A percentile compares a stretch with the other conserved stretches of the same genome.
Conservation (phyloP, 2,888 invertebrate genomes). For the Piscicola geometra region DNA sequence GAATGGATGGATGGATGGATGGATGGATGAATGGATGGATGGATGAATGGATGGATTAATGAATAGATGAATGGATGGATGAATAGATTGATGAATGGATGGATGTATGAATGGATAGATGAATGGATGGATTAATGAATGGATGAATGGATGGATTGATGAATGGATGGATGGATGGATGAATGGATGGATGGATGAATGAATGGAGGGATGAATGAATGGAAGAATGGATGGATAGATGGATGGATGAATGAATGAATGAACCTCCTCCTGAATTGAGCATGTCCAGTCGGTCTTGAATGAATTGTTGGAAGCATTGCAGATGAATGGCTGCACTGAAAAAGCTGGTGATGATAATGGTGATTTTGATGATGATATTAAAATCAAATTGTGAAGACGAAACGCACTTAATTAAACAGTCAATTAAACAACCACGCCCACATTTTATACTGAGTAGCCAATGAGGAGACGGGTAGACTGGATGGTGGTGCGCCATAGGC, state of each 20-base stretch:
- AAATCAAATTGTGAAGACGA: background rate
- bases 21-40: background rate
- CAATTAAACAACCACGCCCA: background rate
- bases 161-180: background rate
- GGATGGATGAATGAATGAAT: too few species aligned
- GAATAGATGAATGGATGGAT: background rate
- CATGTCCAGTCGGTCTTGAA: slow-evolving; percentile 85
- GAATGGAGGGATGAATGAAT: too few species aligned
- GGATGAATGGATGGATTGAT: too few species aligned
- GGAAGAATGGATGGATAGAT: too few species aligned
- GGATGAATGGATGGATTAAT: background rate
- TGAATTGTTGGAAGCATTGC: slow-evolving; percentile 78
- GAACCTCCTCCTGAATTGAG: slow-evolving; percentile 71
- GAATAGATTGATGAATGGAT: background rate
- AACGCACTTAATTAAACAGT: background rate
- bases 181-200: too few species aligned
- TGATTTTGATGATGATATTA: slow-evolving; percentile 15
- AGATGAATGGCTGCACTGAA: slow-evolving; percentile 81
- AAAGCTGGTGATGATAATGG: slow-evolving; percentile 74
- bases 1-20: background rate
- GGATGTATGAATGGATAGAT: background rate
- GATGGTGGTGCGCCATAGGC: background rate
- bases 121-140: background rate
- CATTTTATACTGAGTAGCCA: slow-evolving; percentile 8
- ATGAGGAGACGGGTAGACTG: too few species aligned